Evolutionary conservation across 2,888 invertebrate genomes (phyloP).

Genomic region (Hymenopus coronatus): DNA sequence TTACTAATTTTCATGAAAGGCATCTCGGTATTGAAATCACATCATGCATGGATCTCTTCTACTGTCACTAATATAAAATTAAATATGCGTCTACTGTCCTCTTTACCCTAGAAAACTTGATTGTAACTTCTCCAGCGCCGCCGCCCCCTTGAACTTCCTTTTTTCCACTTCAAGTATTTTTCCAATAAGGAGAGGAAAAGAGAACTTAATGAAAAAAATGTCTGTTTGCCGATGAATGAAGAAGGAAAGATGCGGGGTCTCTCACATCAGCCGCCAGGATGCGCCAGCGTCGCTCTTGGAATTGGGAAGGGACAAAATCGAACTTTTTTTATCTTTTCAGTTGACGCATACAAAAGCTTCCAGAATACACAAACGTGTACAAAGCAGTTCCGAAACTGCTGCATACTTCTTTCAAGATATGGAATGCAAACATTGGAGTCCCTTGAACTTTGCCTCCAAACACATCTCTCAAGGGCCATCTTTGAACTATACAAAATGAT

Average conservation of each 20-base stretch:
- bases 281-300: neutral
- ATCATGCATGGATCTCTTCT: too few species aligned
- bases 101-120: neutral
- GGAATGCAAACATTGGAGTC: neutral
- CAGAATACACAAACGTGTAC: neutral
- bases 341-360: neutral
- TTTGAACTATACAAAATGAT: neutral
- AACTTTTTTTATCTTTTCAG: neutral
- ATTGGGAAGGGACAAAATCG: neutral
- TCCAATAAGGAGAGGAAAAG: slow-evolving; percentile 31
- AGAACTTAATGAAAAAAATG: slow-evolving; percentile 33
- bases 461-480: neutral
- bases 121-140: neutral
- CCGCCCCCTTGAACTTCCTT: slow-evolving; percentile 26
- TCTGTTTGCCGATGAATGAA: slow-evolving; percentile 28
- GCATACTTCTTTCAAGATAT: neutral
- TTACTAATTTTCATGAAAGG: too few species aligned
- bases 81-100: neutral
- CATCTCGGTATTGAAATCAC: too few species aligned
- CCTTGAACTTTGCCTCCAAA: neutral
- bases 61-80: neutral
- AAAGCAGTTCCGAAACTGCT: neutral
- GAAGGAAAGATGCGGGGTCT: slow-evolving; percentile 1
- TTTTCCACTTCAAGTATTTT: slow-evolving; percentile 33
- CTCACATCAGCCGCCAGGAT: neutral